phyloP scores from a whole-genome alignment of 1,140 invertebrate genomes.

The Wasmannia auropunctata region DNA sequence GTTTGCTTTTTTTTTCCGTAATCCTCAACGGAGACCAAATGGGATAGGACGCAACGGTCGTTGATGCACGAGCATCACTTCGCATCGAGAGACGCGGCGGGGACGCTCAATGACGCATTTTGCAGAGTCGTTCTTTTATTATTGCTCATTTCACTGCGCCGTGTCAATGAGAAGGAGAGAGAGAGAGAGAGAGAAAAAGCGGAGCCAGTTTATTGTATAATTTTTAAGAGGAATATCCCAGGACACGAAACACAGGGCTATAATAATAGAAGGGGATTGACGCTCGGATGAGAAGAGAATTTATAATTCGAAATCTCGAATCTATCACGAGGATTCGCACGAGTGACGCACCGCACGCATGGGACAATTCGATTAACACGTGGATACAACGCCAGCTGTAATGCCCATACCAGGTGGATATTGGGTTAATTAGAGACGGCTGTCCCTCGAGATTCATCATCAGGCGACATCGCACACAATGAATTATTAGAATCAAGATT shows the following conservation, averaged over 20 bases:
- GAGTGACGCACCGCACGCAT: conserved; percentile 42
- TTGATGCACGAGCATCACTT: background rate
- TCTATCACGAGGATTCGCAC: conserved; percentile 38
- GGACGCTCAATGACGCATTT: background rate
- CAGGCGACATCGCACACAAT: conserved; percentile 52
- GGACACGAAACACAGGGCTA: background rate
- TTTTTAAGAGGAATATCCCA: conserved; percentile 1
- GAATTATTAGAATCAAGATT: conserved; percentile 46
- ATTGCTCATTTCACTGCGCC: background rate
- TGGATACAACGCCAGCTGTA: conserved; percentile 32
- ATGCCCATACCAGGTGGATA: conserved; percentile 16
- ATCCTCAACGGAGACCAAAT: background rate
- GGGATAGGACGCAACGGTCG: background rate
- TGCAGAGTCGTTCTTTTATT: background rate
- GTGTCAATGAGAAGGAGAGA: no score
- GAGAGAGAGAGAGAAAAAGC: background rate
- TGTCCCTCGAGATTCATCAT: conserved; percentile 37
- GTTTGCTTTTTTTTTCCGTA: background rate
- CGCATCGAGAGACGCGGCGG: background rate
- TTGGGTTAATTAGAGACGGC: conserved; percentile 64
- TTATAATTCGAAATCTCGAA: conserved; percentile 56
- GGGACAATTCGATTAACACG: conserved; percentile 56
- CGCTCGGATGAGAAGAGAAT: conserved; percentile 38
- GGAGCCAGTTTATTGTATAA: background rate
- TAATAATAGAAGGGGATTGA: background rate